Evolutionary conservation across 1,140 invertebrate genomes (phyloP), one percentile per base, ranked within the genome.

Genomic region (Lerema accius): DNA sequence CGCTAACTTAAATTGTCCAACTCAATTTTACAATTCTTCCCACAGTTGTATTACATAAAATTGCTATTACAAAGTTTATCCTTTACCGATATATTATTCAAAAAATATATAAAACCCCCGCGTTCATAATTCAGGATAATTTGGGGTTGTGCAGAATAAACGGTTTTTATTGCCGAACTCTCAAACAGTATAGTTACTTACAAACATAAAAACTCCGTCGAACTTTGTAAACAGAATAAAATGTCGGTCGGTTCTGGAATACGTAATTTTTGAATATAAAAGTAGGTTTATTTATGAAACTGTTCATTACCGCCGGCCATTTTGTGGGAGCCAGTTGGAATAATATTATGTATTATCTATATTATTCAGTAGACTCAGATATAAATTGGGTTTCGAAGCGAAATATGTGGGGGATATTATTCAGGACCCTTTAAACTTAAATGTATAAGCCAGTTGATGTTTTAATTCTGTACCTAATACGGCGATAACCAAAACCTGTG

Each of bases 221-320:
- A 53, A 53, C 50, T 53, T 11, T 7, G 37, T 37, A 53, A 53
- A 40, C 50, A 53, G 16, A 53, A 53, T 53, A 53, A 51, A 53
- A 53, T 53, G 50, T 23, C 35, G 4, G 35, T 40, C 50, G 17
- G 35, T 16, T 53, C 17, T 53, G 50, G 50, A 53, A 53, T 53
- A 53, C 50, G 35, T 23, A 53, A 53, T 53, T 53, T 53, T 40
- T 53, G 50, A 53, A 53, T 53, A 40, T 40, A 40, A 53, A 53
- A 53, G 50, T 40, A 39, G 50, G 16, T 40, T 23, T 53, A 37
- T 53, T 53, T 40, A 53, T 53, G 35, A 53, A 53, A 53, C 50
- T 53, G 50, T 16, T 53, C 50, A 53, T 53, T 40, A 53, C 49
- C 35, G 50, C 50, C 50, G 9, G 39, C 48, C 35, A 40, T 39